Conservation (phyloP, 92 coral and sea anemone genomes). For the Bergia sp. region DNA sequence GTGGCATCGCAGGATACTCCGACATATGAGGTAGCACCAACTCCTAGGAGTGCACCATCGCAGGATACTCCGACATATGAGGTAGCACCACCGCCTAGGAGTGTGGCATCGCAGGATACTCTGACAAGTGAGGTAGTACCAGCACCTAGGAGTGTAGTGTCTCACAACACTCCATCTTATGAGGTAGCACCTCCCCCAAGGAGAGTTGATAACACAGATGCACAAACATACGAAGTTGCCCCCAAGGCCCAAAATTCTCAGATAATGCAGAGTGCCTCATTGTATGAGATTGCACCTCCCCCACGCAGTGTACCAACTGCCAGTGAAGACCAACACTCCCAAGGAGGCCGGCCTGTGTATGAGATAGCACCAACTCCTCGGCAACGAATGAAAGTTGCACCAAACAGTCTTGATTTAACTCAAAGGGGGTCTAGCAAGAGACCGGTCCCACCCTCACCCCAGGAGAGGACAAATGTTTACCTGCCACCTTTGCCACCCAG, state of each 20-base stretch:
- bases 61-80: constrained; percentile 27
- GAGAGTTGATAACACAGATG: neutral
- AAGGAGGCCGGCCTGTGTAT: constrained; percentile 53
- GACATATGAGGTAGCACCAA: neutral
- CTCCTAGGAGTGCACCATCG: neutral
- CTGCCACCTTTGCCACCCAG: constrained; percentile 30
- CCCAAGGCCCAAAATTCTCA: neutral
- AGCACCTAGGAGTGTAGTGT: neutral
- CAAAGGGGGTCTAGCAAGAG: constrained; percentile 33
- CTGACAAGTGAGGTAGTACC: constrained; percentile 1
- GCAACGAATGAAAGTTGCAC: constrained; percentile 51
- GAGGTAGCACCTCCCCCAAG: constrained; percentile 33
- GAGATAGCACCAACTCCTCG: constrained; percentile 92
- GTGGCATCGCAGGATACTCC: constrained; percentile 8
- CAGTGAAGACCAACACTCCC: constrained; percentile 42
- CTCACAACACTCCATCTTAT: neutral
- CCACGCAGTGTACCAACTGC: constrained; percentile 37
- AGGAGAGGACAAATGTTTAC: neutral
- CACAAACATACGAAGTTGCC: neutral
- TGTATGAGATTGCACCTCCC: constrained; percentile 84
- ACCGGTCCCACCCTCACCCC: constrained; percentile 40
- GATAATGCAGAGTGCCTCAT: constrained; percentile 35
- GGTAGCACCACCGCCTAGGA: constrained; percentile 6
- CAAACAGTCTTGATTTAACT: constrained; percentile 49
- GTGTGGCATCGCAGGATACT: neutral